These are phyloP conservation scores for Epinotia bilunana DNA, from an alignment of 2,888 invertebrate species.

Conservation along the genomic window DNA sequence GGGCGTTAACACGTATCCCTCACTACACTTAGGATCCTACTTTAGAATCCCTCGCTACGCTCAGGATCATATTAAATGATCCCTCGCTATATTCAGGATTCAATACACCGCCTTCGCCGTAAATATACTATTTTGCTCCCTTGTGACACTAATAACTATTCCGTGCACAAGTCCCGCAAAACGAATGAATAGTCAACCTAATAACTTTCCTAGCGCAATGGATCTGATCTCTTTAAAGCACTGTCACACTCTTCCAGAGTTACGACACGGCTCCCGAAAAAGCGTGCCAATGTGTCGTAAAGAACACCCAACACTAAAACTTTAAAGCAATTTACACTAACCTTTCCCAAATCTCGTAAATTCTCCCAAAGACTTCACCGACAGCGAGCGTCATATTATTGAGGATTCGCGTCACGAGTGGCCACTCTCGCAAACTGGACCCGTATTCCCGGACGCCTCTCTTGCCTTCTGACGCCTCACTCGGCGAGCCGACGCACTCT, in stretches of 20 bases:
- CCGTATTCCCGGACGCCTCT: conserved; percentile 31
- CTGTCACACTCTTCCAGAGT: conserved; percentile 6
- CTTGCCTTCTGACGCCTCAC: conserved; percentile 23
- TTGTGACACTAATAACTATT: too few species aligned
- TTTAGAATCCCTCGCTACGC: too few species aligned
- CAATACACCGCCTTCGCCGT: too few species aligned
- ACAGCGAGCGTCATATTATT: conserved; percentile 34
- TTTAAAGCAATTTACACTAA: conserved; percentile 43
- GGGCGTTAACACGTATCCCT: too few species aligned
- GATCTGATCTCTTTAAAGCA: neutral
- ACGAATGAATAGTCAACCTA: neutral
- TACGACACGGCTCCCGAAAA: conserved; percentile 14
- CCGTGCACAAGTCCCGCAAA: too few species aligned
- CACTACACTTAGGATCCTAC: too few species aligned
- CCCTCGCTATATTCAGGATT: too few species aligned
- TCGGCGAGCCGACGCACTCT: conserved; percentile 28
- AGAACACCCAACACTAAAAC: conserved; percentile 35
- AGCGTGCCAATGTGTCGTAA: conserved; percentile 18
- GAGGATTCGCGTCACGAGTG: conserved; percentile 41
- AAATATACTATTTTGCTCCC: too few species aligned
- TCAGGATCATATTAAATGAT: too few species aligned
- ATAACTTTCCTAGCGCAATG: neutral
- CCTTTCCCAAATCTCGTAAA: conserved; percentile 39
- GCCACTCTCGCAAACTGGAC: conserved; percentile 38
- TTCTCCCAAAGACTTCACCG: conserved; percentile 29